Evolutionary conservation across 2,113 vertebrate species (phyloP).

Genomic region (Rynchops niger): DNA sequence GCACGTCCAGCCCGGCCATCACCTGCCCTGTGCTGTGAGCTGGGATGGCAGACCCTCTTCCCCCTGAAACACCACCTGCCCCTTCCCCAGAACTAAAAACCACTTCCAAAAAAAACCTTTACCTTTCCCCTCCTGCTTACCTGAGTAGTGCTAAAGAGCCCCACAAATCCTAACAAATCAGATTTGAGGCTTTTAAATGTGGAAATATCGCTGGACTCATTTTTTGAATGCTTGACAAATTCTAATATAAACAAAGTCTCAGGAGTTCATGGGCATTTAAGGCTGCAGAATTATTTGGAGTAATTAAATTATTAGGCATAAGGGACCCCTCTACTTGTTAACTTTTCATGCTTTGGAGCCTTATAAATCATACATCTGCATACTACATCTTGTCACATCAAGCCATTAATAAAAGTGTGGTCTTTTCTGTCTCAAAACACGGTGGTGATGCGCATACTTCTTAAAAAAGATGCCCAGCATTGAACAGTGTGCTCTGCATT

Average conservation of each 20-base stretch:
- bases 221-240: not conserved
- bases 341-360: not conserved
- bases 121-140: not conserved
- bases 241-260: not conserved
- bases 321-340: not conserved
- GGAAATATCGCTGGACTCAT: not conserved
- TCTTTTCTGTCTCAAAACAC: not conserved
- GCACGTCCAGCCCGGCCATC: fast-evolving
- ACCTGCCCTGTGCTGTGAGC: not conserved
- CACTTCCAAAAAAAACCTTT: not conserved
- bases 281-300: not conserved
- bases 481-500: not conserved
- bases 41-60: not conserved
- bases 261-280: not conserved
- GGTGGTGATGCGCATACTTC: not conserved
- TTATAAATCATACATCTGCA: not conserved
- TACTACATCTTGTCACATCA: not conserved
- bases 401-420: not conserved
- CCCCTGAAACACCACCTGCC: not conserved
- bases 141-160: not conserved
- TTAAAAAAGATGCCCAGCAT: not conserved
- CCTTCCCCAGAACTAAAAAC: not conserved
- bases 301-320: not conserved
- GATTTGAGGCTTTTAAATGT: not conserved
- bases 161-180: not conserved